Base-by-base conservation (phyloP, 2,888 invertebrate genomes). In the Synergus laeviventris region DNA sequence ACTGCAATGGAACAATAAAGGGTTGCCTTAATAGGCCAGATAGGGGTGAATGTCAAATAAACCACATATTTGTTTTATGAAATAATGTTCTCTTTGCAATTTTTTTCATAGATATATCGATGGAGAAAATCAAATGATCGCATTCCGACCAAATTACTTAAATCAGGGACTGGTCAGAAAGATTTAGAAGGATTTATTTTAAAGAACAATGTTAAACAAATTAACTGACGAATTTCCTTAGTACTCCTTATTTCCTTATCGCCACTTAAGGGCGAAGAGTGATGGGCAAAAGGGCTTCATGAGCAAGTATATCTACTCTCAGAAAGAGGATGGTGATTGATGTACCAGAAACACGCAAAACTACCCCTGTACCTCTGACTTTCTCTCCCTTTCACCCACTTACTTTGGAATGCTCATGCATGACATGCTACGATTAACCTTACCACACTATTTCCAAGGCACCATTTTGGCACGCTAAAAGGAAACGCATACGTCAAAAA, bases 321-420 rank as follows among this genome's bases (percentile, higher is more conserved):
- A 82, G 84, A 86, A 54, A 87, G 84, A 85, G 84, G 81, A 64
- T 75, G 80, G 83, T 89, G 89, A 89, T 89, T 87, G 87, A 89
- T 89, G 87, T 84, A 82, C 78, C 73, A 81, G 79, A 80, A 81
- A 83, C 89, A 89, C 89, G 89, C 89, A 74, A 89, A 85, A 84
- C 85, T 80, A 82, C 85, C 82, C 70, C 64, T 64, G 61, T 24
- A 74, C 70, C 16, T 54, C 49, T 12, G 49, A 49, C 36, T 54
- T 73, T 76, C 76, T 56, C 54, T 42, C 62, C 74, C 38, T 73
- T 80, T 74, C 75, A 78, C 79, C 81, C 81, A 76, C 78, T 82
- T 77, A 80, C 75, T 83, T 81, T 76, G 80, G 84, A 84, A 84
- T 84, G 85, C 86, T 85, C 85, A 84, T 85, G 84, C 84, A 74